phyloP scores from a whole-genome alignment of 2,113 vertebrate species.

The Centropus unirufus region DNA sequence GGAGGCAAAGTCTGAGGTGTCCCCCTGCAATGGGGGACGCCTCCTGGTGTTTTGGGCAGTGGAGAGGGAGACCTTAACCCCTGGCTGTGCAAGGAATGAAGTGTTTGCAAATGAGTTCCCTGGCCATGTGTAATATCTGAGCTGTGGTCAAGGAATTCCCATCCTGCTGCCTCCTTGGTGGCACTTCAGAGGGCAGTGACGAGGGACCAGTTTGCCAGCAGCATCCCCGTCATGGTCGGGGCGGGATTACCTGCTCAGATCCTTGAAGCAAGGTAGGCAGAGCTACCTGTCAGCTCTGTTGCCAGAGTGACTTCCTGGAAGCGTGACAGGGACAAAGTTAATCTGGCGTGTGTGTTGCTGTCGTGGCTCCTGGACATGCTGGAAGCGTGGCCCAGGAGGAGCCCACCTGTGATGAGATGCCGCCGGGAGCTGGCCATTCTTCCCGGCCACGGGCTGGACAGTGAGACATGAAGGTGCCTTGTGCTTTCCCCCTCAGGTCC shows the following conservation, averaged over 20 bases:
- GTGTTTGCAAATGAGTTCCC: neutral
- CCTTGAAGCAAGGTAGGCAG: neutral
- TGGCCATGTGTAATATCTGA: neutral
- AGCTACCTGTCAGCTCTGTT: neutral
- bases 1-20: neutral
- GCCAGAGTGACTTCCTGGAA: neutral
- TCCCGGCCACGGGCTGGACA: neutral
- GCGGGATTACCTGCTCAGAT: neutral
- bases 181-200: neutral
- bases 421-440: neutral
- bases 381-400: neutral
- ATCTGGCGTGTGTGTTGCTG: neutral
- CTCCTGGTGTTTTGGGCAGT: neutral
- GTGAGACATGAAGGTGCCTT: neutral
- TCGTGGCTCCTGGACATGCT: rapidly evolving
- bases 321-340: neutral
- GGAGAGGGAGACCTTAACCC: neutral
- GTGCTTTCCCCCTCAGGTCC: conserved; percentile 66
- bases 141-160: neutral
- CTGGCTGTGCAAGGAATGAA: neutral
- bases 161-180: neutral
- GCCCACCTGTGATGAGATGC: neutral
- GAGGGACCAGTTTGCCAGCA: neutral
- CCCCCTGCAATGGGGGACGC: neutral
- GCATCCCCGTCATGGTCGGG: rapidly evolving